phyloP scores from a whole-genome alignment of 2,113 vertebrate species.

The Orthonyx spaldingii region DNA sequence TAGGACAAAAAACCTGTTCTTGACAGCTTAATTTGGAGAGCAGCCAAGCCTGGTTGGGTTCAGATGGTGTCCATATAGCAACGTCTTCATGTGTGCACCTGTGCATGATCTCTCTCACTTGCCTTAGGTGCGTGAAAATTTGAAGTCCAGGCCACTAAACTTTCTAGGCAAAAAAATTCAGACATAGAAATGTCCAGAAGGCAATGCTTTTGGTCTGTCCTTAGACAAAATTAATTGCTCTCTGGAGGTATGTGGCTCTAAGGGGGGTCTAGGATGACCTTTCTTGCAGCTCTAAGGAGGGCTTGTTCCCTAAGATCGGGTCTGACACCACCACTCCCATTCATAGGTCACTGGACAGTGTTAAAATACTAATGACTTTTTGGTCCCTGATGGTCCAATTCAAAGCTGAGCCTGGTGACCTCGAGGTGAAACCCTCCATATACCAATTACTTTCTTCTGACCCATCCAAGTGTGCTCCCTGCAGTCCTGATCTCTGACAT shows the following conservation, averaged over 20 bases:
- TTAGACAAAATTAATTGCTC: neutral
- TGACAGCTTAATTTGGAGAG: neutral
- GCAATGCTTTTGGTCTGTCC: neutral
- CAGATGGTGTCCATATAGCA: neutral
- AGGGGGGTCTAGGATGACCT: neutral
- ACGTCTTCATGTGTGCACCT: neutral
- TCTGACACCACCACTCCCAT: neutral
- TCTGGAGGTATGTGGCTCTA: neutral
- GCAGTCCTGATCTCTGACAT: slow-evolving; percentile 3
- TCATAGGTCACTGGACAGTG: neutral
- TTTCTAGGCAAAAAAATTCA: neutral
- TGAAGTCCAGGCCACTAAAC: neutral
- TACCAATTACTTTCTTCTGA: slow-evolving; percentile 7
- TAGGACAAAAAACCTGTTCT: neutral
- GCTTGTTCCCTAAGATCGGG: neutral
- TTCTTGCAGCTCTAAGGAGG: neutral
- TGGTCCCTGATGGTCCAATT: slow-evolving; percentile 15
- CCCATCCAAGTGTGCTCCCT: slow-evolving; percentile 3
- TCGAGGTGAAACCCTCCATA: slow-evolving; percentile 1
- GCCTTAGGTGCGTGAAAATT: neutral
- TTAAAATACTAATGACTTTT: slow-evolving; percentile 34
- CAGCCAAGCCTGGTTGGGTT: neutral
- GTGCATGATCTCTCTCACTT: neutral
- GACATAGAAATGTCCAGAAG: neutral
- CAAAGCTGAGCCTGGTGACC: slow-evolving; percentile 20